A percentile compares a stretch with the other conserved stretches of the same genome.
Evolutionary conservation across 2,797 vertebrate species (phyloP).

Genomic region (Enteromius trimaculatus): DNA sequence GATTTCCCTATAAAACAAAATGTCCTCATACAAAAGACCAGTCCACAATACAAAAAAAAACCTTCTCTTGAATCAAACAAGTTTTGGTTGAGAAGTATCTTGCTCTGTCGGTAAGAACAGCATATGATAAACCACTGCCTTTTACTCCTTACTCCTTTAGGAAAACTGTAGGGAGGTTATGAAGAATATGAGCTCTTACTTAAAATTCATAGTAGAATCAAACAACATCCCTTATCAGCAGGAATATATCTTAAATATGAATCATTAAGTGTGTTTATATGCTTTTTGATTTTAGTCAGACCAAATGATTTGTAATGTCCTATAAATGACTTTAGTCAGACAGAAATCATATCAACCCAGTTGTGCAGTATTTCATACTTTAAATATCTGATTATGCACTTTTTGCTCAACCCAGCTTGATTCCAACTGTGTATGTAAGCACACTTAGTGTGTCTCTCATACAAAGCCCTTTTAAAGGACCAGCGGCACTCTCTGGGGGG

Average conservation of each 20-base stretch:
- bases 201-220: neutral
- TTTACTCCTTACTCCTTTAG: neutral
- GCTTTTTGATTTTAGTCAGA: neutral
- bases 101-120: neutral
- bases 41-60: neutral
- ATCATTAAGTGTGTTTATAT: neutral
- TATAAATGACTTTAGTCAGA: neutral
- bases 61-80: neutral
- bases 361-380: neutral
- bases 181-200: neutral
- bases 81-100: neutral
- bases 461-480: neutral
- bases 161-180: neutral
- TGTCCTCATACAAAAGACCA: neutral
- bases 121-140: neutral
- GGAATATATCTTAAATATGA: neutral
- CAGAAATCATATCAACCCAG: neutral
- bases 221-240: conserved; percentile 11
- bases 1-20: neutral
- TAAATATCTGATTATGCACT: neutral
- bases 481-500: neutral
- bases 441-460: conserved; percentile 8
- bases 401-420: neutral
- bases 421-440: neutral
- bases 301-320: neutral